These are phyloP conservation scores for Podarcis raffonei DNA, from an alignment of 2,113 vertebrate species.

Conservation along the genomic window DNA sequence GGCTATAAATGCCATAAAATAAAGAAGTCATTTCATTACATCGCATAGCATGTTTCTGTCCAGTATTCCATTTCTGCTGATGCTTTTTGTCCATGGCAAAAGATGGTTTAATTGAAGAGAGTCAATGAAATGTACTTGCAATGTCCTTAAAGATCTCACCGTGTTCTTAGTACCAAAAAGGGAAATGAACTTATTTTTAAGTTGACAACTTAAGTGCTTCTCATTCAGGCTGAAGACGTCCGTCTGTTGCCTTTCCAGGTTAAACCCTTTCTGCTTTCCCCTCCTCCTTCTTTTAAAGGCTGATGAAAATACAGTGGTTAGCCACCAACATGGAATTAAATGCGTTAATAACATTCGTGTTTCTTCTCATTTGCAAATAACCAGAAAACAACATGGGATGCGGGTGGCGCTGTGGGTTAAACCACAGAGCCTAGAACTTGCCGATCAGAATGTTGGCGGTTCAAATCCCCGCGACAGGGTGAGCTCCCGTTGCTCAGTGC, in stretches of 20 bases:
- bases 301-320: background rate
- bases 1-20: too few relatives aligned
- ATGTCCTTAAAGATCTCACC: background rate
- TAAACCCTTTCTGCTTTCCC: background rate
- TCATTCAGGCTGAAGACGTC: background rate
- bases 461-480: too few relatives aligned
- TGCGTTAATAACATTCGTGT: background rate
- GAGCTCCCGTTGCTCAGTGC: too few relatives aligned
- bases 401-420: too few relatives aligned
- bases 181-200: background rate
- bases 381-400: background rate
- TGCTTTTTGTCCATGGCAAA: background rate
- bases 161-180: too few relatives aligned
- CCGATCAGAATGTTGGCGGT: too few relatives aligned
- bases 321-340: background rate
- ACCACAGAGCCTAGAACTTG: too few relatives aligned
- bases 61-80: background rate
- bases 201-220: background rate
- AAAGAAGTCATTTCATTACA: too few relatives aligned
- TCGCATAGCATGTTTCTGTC: background rate
- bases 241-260: background rate
- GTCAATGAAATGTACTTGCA: background rate
- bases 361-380: background rate
- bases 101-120: background rate
- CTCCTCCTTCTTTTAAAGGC: background rate